Evolutionary conservation across 2,888 invertebrate species (phyloP), one percentile per base, ranked within the genome.

Genomic region (Saturnia pavonia): DNA sequence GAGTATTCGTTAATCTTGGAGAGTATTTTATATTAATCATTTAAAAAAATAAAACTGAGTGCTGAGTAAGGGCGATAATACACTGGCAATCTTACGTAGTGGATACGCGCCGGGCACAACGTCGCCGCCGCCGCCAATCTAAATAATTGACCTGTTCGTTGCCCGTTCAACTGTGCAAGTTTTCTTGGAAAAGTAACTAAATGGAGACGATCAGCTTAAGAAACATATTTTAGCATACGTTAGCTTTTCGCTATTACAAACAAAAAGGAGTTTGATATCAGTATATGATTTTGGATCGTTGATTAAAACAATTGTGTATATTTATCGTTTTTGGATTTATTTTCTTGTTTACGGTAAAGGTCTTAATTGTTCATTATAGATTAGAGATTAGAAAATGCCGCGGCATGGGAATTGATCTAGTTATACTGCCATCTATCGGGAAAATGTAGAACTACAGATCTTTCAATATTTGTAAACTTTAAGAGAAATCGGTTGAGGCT

Each of bases 121-220:
- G 86, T 81, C 91, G 91, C 86, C 90, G 88, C 86, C 90, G 88
- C 86, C 87, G 85, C 91, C 94, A 93, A 94, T 94, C 94, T 94
- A 93, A 94, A 94, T 94, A 93, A 94, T 94, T 94, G 94, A 92
- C 91, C 88, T 85, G 84, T 87, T 82, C 91, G 85, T 85, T 89
- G 91, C 88, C 91, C 91, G 87, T 85, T 83, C 81, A 86, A 85
- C 88, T 90, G 83, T 88, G 88, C 88, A 88, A 87, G 83, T 86
- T 87, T 87, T 85, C 78, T 73, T 75, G 69, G 83, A 80, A 84
- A 80, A 85, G 71, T 34, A 71, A 80, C 75, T 68, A 76, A 73
- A 77, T 89, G 75, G 91, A 92, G 88, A 72, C 72, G 76, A 57
- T 72, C 68, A 67, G 8, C 43, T 45, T 68, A 60, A 69, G 43